Conservation (phyloP, 2,797 vertebrate species). For the Lacerta agilis region DNA sequence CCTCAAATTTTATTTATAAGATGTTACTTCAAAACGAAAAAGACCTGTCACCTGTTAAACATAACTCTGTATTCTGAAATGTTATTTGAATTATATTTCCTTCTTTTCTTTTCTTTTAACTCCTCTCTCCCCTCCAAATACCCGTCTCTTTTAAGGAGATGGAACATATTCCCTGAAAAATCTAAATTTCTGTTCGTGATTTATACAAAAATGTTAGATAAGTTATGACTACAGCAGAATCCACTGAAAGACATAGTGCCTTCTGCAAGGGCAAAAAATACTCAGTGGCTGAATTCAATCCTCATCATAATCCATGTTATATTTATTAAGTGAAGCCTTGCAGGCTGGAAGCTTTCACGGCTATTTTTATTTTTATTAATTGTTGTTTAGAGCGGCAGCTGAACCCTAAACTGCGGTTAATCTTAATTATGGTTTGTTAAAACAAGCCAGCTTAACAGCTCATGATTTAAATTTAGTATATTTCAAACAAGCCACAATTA, state of each 20-base stretch:
- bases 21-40: background rate
- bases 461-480: background rate
- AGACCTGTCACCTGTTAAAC: background rate
- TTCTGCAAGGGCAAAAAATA: background rate
- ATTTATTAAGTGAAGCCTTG: background rate
- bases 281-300: background rate
- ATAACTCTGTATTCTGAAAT: background rate
- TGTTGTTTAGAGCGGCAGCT: background rate
- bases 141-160: slow-evolving; percentile 17
- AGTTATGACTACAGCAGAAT: slow-evolving; percentile 18
- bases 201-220: slow-evolving; percentile 5
- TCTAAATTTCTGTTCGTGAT: slow-evolving; percentile 6
- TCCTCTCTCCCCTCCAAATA: background rate
- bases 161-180: background rate
- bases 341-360: background rate
- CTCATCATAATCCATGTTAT: background rate
- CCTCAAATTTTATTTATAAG: background rate
- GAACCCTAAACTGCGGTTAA: background rate
- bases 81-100: background rate
- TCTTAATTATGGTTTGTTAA: background rate
- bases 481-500: background rate
- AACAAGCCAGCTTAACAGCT: background rate
- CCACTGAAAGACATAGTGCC: background rate
- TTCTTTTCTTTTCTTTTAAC: background rate
- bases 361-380: background rate